These are phyloP conservation scores for Morus bassanus DNA, from an alignment of 2,797 vertebrate species.

Conservation along the genomic window DNA sequence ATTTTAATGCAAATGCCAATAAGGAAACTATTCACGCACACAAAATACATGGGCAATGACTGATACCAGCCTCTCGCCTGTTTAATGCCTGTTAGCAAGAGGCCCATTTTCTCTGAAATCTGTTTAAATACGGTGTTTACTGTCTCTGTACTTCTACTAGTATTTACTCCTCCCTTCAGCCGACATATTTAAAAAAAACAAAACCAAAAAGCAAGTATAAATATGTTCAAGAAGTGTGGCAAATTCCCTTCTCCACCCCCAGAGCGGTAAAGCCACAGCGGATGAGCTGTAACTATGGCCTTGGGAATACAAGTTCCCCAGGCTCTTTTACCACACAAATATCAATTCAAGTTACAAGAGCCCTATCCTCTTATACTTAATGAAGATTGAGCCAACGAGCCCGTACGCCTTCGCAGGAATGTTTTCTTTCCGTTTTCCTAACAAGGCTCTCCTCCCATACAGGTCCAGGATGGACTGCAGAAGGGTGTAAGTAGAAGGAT, in stretches of 20 bases:
- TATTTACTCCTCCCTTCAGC: constrained; percentile 37
- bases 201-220: constrained; percentile 19
- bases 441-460: constrained; percentile 21
- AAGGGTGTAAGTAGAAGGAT: constrained; percentile 53
- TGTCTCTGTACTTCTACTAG: not conserved
- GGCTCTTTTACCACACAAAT: constrained; percentile 61
- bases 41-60: not conserved
- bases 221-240: constrained; percentile 47
- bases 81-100: not conserved
- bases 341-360: constrained; percentile 57
- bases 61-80: not conserved
- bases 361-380: constrained; percentile 30
- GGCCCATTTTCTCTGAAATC: constrained; percentile 13
- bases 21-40: not conserved
- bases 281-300: constrained; percentile 66
- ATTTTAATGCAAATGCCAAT: constrained; percentile 12
- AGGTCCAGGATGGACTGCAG: constrained; percentile 58
- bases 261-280: constrained; percentile 53
- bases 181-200: not conserved
- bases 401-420: not conserved
- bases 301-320: constrained; percentile 67
- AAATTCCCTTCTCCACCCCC: constrained; percentile 62
- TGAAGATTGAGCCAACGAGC: constrained; percentile 34
- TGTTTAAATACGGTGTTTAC: constrained; percentile 37
- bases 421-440: constrained; percentile 43